A percentile compares a stretch with the other conserved stretches of the same genome.
These are phyloP conservation scores for Mus spretus DNA, from an alignment of 2,797 vertebrate genomes.

Conservation along the genomic window DNA sequence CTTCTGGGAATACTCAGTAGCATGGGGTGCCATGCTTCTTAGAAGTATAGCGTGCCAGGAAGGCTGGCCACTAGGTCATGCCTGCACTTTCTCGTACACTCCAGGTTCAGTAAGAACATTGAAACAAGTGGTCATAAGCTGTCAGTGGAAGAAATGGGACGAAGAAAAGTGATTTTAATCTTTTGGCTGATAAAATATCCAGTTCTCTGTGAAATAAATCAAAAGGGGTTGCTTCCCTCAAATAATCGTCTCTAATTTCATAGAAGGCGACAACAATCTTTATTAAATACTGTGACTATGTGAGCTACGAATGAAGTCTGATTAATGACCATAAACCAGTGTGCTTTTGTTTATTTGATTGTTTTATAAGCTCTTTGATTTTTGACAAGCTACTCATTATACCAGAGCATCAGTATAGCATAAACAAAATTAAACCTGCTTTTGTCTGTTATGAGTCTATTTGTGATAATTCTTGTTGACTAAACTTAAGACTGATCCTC, in stretches of 20 bases:
- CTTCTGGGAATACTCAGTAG: background rate
- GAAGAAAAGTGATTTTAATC: background rate
- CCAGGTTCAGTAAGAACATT: background rate
- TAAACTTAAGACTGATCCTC: background rate
- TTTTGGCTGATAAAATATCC: background rate
- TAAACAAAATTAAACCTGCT: background rate
- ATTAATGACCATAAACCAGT: background rate
- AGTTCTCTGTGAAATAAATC: background rate
- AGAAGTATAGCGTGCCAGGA: too few species aligned
- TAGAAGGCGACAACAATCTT: background rate
- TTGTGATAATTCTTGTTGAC: conserved; percentile 12
- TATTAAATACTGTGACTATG: background rate
- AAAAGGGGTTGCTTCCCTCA: background rate
- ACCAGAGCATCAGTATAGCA: background rate
- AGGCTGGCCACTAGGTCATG: background rate
- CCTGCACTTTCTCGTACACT: background rate
- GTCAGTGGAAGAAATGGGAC: too few species aligned
- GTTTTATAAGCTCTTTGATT: conserved; percentile 10
- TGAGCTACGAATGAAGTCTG: background rate
- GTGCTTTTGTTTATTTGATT: background rate
- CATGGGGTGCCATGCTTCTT: background rate
- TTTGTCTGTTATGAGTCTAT: background rate
- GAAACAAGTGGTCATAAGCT: background rate
- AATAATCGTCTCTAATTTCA: background rate
- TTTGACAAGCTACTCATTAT: background rate